These are phyloP conservation scores for Dynastes maya DNA, from an alignment of 2,888 invertebrate species.

Conservation along the genomic window DNA sequence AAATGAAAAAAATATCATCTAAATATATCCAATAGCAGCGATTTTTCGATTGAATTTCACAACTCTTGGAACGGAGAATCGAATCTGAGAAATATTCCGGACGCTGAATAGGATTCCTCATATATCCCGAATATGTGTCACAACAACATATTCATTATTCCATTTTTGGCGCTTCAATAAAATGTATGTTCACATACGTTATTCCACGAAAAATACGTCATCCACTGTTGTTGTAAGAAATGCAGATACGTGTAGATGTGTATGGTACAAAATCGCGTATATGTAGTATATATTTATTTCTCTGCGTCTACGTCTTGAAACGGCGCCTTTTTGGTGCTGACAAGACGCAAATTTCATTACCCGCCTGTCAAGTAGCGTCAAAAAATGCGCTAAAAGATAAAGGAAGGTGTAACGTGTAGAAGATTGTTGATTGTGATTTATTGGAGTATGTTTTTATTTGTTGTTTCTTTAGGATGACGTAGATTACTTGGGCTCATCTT, in stretches of 20 bases:
- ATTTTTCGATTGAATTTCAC: neutral
- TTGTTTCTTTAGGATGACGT: too few relatives aligned
- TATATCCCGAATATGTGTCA: constrained; percentile 23
- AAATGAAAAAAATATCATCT: neutral
- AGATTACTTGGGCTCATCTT: too few relatives aligned
- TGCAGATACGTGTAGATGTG: too few relatives aligned
- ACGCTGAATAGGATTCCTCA: neutral
- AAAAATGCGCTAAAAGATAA: constrained; percentile 3
- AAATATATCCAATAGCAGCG: neutral
- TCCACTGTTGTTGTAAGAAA: constrained; percentile 15
- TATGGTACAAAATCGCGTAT: constrained; percentile 1
- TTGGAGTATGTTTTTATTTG: too few relatives aligned
- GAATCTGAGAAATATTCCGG: neutral
- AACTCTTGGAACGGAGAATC: neutral
- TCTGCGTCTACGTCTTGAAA: neutral
- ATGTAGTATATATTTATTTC: neutral
- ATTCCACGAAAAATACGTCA: constrained; percentile 31
- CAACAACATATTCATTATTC: constrained; percentile 26
- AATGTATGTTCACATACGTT: neutral
- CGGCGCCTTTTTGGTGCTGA: constrained; percentile 3
- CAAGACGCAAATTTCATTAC: constrained; percentile 32
- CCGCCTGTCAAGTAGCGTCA: constrained; percentile 5
- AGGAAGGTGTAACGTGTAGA: neutral
- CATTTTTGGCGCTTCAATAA: constrained; percentile 36
- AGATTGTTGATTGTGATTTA: too few relatives aligned